Evolutionary conservation across 1,140 invertebrate species (phyloP).

Genomic region (Nephila pilipes): DNA sequence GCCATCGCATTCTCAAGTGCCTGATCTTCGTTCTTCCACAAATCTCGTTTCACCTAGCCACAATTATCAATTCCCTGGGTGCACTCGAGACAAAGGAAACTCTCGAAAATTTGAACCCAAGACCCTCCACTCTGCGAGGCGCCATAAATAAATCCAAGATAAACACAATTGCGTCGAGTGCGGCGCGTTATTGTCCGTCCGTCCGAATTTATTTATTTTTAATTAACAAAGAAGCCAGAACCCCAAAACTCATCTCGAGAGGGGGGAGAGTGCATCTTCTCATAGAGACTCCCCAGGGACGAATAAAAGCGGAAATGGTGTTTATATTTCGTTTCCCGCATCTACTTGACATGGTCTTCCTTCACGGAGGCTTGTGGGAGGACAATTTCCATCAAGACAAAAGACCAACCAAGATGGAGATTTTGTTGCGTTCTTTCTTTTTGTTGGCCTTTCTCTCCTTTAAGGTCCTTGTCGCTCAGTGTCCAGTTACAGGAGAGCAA

Average conservation of each 20-base stretch:
- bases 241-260: slow-evolving; percentile 53
- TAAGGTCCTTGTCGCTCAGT: neutral
- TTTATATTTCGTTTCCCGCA: slow-evolving; percentile 75
- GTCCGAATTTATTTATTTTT: slow-evolving; percentile 76
- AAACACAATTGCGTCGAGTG: slow-evolving; percentile 76
- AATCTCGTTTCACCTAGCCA: neutral
- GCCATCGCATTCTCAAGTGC: neutral
- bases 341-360: slow-evolving; percentile 68
- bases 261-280: neutral
- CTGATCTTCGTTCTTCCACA: neutral
- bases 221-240: slow-evolving; percentile 74
- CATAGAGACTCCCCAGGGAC: slow-evolving; percentile 62
- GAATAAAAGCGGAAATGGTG: slow-evolving; percentile 70
- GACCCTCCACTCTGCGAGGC: slow-evolving; percentile 46
- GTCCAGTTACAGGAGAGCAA: neutral
- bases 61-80: slow-evolving; percentile 34
- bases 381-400: slow-evolving; percentile 48
- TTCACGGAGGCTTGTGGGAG: slow-evolving; percentile 31
- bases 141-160: slow-evolving; percentile 76
- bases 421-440: neutral
- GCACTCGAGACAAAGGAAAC: slow-evolving; percentile 43
- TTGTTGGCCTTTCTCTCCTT: neutral
- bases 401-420: neutral
- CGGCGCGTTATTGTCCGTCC: slow-evolving; percentile 69
- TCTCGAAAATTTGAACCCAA: slow-evolving; percentile 49